Evolutionary conservation across 2,113 vertebrate genomes (phyloP), one percentile per base, ranked within the genome.

Genomic region (Syngnathus typhle): DNA sequence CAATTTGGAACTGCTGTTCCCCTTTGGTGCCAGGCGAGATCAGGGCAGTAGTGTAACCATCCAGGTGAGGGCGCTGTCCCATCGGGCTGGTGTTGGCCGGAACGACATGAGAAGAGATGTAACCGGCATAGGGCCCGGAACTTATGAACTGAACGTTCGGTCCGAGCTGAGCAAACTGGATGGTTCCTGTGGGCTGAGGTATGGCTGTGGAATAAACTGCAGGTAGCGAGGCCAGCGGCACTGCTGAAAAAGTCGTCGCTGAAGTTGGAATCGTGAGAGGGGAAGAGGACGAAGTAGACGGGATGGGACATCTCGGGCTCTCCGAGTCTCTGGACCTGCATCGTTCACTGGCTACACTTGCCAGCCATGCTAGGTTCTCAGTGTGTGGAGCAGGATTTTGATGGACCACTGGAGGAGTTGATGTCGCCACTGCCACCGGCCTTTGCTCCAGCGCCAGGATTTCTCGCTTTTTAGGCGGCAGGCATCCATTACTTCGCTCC

Each of bases 381-480:
- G 87, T 82, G 76, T 90, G 88, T 5, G 79, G 74, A 75, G 0
- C 93, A 37, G 64, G 64, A 79, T 82, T 94, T 82, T 85, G 89
- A 82, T 90, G 91, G 91, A 85, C 93, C 83, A 1, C 88, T 46
- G 85, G 82, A 49, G 86, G 80, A 4, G 88, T 64, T 47, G 94
- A 91, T 78, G 91, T 78, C 54, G 90, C 81, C 0, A 91, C 77
- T 6, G 84, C 87, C 69, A 90, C 83, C 0, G 93, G 92, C 89
- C 96, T 94, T 85, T 96, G 95, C 80, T 98, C 95, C 0, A 94
- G 89, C 52, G 96, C 92, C 67, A 96, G 92, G 87, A 99, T 95
- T 88, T 99, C 98, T 59, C 98, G 93, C 85, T 99, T 99, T 87
- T 99, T 99, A 52, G 98, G 98, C 27, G 98, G 98, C 88, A 99